Evolutionary conservation across 2,888 invertebrate species (phyloP), one percentile per base, ranked within the genome.

Genomic region (Rambutsinella grinnellia): DNA sequence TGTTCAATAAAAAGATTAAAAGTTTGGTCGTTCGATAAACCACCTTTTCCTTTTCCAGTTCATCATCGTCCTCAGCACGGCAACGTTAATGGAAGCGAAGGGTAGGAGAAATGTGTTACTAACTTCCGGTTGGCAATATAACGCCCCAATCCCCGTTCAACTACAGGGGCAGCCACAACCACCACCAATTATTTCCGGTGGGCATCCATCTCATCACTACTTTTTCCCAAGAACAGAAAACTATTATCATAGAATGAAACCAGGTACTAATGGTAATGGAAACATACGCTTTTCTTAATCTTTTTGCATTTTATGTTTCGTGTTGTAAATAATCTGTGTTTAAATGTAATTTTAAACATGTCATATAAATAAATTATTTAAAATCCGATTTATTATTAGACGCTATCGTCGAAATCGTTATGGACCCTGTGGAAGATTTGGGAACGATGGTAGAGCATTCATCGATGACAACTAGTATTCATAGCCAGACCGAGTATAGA

Each of bases 191-290:
- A 57, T 71, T 26, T 57, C 65, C 5, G 57, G 36, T 8, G 19
- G 49, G 17, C 58, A 57, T 57, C 65, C 79, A n/a, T 71, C 67
- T 26, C 79, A 82, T 72, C 80, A 81, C 56, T 81, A 79, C 63
- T 82, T 81, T 56, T 81, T 79, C 57, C 83, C 81, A 0, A 70
- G 82, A 13, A 83, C 83, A 8, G 82, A 83, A 19, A 82, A 82
- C 71, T 83, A 83, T 69, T 83, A 83, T 61, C 81, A 82, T 62
- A 80, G 77, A 51, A 81, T 82, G 51, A 83, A 83, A 74, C 83
- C 83, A 65, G 83, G 83, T 83, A 79, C 63, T 63, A 63, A 69
- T 49, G 71, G 71, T 62, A 67, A 67, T 75, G 68, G 36, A 13
- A 75, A 62, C 54, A 66, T 58, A 8, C 47, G 76, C 76, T 69